Percentiles rank a stretch among this genome's conserved stretches.
Conservation (phyloP, 2,113 vertebrate species). For the Terrapene triunguis region DNA sequence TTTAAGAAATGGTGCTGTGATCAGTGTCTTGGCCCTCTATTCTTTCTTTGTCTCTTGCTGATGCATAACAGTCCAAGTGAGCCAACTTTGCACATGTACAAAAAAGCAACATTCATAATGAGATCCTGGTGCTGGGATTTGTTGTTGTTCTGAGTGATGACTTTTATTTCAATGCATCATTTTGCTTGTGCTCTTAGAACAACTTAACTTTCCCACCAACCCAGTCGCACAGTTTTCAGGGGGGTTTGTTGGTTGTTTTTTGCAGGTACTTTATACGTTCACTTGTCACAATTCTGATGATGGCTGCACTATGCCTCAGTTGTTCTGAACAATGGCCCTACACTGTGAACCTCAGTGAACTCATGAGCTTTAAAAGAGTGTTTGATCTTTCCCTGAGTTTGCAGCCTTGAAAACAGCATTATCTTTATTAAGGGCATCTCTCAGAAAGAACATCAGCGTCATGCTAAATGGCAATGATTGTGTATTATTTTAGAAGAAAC, state of each 20-base stretch:
- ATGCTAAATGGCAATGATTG: background rate
- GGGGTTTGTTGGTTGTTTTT: background rate
- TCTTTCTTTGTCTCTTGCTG: conserved; percentile 6
- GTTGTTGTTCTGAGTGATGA: background rate
- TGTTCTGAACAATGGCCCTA: background rate
- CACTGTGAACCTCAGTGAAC: background rate
- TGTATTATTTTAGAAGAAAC: background rate
- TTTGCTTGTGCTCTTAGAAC: background rate
- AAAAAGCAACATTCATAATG: conserved; percentile 23
- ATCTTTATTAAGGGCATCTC: background rate
- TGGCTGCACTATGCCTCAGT: background rate
- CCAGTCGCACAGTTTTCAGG: background rate
- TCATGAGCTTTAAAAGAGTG: background rate
- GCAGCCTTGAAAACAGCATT: background rate
- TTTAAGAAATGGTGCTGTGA: background rate
- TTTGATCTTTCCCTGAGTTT: background rate
- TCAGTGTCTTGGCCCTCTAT: background rate
- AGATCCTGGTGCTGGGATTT: conserved; percentile 1
- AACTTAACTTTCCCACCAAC: background rate
- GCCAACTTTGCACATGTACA: background rate
- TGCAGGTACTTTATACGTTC: background rate
- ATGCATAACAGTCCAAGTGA: background rate
- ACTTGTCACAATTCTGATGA: background rate
- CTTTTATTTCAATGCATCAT: background rate
- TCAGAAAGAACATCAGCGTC: background rate